Percentiles rank a stretch among this genome's conserved stretches.
Conservation (phyloP, 2,797 vertebrate species). For the Neomorphus geoffroyi region DNA sequence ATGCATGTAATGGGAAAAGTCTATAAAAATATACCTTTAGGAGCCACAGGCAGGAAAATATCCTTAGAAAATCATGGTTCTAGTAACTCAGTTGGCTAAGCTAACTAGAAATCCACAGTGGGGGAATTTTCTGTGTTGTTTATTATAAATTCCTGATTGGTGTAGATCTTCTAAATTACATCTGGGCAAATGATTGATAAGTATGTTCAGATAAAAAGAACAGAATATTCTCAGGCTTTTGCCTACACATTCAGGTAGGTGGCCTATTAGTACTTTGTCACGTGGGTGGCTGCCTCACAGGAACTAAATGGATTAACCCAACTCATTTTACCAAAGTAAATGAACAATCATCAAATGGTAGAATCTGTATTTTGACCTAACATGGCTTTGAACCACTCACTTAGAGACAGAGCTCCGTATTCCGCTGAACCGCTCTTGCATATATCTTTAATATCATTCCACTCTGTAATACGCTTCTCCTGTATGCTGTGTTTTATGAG, state of each 20-base stretch:
- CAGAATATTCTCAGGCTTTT: background rate
- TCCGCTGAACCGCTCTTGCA: background rate
- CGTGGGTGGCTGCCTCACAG: background rate
- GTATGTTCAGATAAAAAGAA: background rate
- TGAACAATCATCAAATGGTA: background rate
- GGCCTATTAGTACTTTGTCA: background rate
- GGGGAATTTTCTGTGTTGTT: background rate
- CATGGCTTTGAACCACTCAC: background rate
- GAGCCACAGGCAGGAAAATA: background rate
- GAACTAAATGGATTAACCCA: background rate
- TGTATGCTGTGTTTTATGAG: background rate
- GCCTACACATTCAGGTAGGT: background rate
- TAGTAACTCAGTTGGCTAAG: background rate
- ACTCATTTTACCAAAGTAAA: background rate
- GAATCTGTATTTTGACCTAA: constrained; percentile 11
- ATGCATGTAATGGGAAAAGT: background rate
- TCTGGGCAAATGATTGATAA: background rate
- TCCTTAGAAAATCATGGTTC: background rate
- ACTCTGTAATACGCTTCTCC: background rate
- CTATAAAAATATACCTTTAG: background rate
- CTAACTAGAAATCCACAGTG: background rate
- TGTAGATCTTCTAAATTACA: background rate
- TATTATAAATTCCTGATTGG: background rate
- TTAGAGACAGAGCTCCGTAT: background rate
- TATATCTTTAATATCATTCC: background rate